Conservation (phyloP, 2,113 vertebrate genomes). For the Elanus axillaris region DNA sequence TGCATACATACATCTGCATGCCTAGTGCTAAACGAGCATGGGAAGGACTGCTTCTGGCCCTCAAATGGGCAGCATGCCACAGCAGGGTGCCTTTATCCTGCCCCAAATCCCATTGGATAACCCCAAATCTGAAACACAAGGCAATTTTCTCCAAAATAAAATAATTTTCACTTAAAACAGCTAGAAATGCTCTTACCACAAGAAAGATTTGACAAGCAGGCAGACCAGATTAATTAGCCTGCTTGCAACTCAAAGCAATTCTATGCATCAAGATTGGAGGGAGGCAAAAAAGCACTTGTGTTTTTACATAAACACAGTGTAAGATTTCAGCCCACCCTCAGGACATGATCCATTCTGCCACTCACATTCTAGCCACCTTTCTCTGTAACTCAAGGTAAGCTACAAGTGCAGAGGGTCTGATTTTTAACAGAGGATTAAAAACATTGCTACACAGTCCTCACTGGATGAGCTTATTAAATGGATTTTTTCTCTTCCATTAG, state of each 20-base stretch:
- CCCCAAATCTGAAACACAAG: neutral
- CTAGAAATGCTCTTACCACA: slow-evolving; percentile 9
- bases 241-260: neutral
- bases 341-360: neutral
- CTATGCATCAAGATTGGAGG: neutral
- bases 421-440: neutral
- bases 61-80: neutral
- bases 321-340: neutral
- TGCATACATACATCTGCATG: rapidly evolving
- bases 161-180: neutral
- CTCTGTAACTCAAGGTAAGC: neutral
- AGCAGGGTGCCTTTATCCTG: neutral
- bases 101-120: neutral
- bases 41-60: neutral
- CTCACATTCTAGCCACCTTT: neutral
- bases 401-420: neutral
- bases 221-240: slow-evolving; percentile 36
- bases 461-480: neutral
- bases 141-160: neutral
- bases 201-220: slow-evolving; percentile 24
- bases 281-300: neutral
- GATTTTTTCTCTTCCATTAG: neutral
- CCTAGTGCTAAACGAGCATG: rapidly evolving
- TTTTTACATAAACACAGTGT: slow-evolving; percentile 23
- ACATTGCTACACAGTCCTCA: neutral